Conservation (phyloP, 2,888 invertebrate species). For the Lasioglossum malachurum region DNA sequence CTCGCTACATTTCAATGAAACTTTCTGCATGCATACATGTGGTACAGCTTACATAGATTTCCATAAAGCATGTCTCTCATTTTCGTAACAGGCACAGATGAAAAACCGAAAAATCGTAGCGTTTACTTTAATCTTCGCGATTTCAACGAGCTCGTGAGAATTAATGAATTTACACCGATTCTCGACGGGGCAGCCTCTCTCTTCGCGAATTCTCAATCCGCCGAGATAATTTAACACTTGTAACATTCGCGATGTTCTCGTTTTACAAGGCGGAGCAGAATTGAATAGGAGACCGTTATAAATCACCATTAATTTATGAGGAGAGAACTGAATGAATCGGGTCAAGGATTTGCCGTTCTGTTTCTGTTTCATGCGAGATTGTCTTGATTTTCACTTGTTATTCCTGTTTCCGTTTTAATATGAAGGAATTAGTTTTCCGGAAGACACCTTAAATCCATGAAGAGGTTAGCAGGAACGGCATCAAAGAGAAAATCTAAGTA, state of each 20-base stretch:
- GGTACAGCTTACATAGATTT: too few species aligned
- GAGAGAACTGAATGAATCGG: background rate
- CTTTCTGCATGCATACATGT: too few species aligned
- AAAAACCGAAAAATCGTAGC: too few species aligned
- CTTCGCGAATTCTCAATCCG: background rate
- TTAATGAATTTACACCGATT: background rate
- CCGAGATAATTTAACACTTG: background rate
- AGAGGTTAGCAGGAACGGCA: too few species aligned
- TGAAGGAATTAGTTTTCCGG: background rate
- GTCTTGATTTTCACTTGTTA: background rate
- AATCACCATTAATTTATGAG: slow-evolving; percentile 31
- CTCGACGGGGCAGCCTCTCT: background rate
- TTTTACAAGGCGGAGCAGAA: background rate
- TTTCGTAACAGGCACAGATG: too few species aligned
- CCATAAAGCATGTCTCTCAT: too few species aligned
- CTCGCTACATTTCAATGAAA: too few species aligned
- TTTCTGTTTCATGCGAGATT: slow-evolving; percentile 1
- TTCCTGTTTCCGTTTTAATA: background rate
- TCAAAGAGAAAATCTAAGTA: too few species aligned
- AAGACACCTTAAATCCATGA: too few species aligned
- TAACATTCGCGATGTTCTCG: background rate
- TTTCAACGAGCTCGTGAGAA: too few species aligned
- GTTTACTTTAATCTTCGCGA: too few species aligned
- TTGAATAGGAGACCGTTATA: slow-evolving; percentile 20
- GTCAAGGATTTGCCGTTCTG: slow-evolving; percentile 14